Percentiles rank a stretch among this genome's conserved stretches.
These are phyloP conservation scores for Hoplodrina blanda DNA, from an alignment of 2,888 invertebrate genomes.

Conservation along the genomic window DNA sequence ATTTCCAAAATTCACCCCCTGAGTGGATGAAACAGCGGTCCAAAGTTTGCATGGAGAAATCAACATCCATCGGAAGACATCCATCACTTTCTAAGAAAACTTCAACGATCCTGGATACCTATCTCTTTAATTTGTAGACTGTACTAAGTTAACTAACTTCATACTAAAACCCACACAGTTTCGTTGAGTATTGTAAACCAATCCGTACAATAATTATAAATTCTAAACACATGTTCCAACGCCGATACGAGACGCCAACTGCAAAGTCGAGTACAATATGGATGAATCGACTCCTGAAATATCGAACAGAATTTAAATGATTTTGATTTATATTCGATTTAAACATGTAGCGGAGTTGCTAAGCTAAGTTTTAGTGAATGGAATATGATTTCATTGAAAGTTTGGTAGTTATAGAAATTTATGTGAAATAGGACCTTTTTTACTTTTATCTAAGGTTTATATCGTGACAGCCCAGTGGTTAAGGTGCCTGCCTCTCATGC, in stretches of 20 bases:
- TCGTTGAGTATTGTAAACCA: conserved; percentile 33
- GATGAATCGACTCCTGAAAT: conserved; percentile 39
- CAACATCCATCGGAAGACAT: too few relatives aligned
- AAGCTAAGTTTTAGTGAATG: conserved; percentile 3
- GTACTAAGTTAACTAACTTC: conserved; percentile 7
- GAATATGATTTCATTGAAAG: background rate
- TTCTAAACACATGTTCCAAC: conserved; percentile 33
- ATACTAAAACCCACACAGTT: conserved; percentile 20
- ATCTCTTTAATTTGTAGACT: too few relatives aligned
- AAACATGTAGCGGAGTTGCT: conserved; percentile 1
- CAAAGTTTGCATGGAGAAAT: too few relatives aligned
- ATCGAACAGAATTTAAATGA: conserved; percentile 47
- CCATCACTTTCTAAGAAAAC: too few relatives aligned
- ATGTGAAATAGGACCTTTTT: background rate
- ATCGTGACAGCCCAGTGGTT: too few relatives aligned
- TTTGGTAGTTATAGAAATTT: background rate
- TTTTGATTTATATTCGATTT: conserved; percentile 29
- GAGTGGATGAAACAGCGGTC: too few relatives aligned
- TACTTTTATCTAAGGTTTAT: too few relatives aligned
- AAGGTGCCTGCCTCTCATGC: too few relatives aligned
- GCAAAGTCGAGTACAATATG: conserved; percentile 39
- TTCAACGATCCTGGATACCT: too few relatives aligned
- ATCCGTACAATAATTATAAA: conserved; percentile 36
- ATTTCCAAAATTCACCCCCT: too few relatives aligned
- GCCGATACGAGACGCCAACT: conserved; percentile 27